Percentiles rank a stretch among this genome's conserved stretches.
Conservation (phyloP, 2,888 invertebrate genomes). For the Cremastinae sp. region DNA sequence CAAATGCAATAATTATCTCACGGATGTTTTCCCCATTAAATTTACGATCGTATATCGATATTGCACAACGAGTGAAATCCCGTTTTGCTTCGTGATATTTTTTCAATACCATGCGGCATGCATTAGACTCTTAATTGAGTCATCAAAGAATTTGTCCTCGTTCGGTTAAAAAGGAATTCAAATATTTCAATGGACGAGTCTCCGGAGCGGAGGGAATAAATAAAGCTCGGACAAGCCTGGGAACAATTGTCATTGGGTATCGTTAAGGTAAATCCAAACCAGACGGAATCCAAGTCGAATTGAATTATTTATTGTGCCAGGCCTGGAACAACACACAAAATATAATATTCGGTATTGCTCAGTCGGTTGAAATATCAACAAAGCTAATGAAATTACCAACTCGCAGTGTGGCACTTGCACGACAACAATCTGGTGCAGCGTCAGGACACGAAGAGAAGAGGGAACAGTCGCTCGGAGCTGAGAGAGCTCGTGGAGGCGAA, state of each 20-base stretch:
- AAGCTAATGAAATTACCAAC: constrained; percentile 63
- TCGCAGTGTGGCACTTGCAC: constrained; percentile 39
- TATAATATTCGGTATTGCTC: constrained; percentile 22
- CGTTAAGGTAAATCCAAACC: not conserved
- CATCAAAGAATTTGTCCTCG: too few species aligned
- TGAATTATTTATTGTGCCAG: constrained; percentile 10
- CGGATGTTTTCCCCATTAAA: too few species aligned
- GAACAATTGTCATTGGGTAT: not conserved
- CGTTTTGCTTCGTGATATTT: too few species aligned
- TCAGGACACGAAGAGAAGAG: not conserved
- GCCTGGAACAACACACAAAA: constrained; percentile 1
- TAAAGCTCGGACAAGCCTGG: too few species aligned
- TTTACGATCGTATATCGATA: too few species aligned
- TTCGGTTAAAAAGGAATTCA: too few species aligned
- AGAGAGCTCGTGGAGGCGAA: constrained; percentile 18
- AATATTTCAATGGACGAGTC: too few species aligned
- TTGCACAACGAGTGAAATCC: too few species aligned
- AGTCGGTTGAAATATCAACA: constrained; percentile 51
- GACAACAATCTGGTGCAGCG: constrained; percentile 47
- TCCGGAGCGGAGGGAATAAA: too few species aligned
- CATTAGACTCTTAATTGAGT: too few species aligned
- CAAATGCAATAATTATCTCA: too few species aligned
- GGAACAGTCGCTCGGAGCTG: constrained; percentile 17
- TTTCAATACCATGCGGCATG: too few species aligned
- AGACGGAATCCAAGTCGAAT: not conserved